phyloP scores from a whole-genome alignment of 53 echinoderm and acorn worm species.

The Holothuria scabra region DNA sequence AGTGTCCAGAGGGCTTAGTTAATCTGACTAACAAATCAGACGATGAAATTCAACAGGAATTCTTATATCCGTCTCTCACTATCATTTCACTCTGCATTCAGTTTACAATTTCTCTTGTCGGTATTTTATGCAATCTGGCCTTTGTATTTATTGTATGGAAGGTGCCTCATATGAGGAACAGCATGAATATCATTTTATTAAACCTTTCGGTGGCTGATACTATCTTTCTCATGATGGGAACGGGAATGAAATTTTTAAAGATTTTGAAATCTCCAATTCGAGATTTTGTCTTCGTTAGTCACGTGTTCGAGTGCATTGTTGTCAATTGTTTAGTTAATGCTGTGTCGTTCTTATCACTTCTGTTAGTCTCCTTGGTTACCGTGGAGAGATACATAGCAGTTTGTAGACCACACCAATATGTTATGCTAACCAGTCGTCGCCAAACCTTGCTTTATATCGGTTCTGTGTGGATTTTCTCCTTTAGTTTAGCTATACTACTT shows the following conservation, averaged over 20 bases:
- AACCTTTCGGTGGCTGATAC: background rate
- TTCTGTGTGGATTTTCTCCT: conserved; percentile 1
- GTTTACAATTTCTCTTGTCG: background rate
- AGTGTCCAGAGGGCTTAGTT: too few species aligned
- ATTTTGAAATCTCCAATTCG: background rate
- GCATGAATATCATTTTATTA: conserved; percentile 8
- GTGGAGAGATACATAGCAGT: conserved; percentile 20
- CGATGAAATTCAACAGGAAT: too few species aligned
- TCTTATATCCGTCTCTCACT: too few species aligned
- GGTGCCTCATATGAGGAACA: conserved; percentile 11
- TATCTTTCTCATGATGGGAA: background rate
- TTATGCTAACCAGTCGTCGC: background rate
- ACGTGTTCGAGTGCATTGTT: background rate
- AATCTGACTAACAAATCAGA: too few species aligned
- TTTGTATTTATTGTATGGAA: conserved; percentile 5
- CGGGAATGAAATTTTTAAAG: background rate
- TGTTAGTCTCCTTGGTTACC: background rate
- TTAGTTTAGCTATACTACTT: background rate
- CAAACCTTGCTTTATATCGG: background rate
- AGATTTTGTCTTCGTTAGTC: background rate
- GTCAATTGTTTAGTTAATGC: background rate
- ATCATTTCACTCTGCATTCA: too few species aligned
- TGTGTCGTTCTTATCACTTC: background rate
- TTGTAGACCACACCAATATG: background rate
- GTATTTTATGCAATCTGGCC: background rate